phyloP scores from a whole-genome alignment of 2,113 vertebrate species.

The crab-eating macaque (Macaca fascicularis) region T2T-MFA8v1.1 NC_088392.1:12809001-12809500 shows the following conservation, averaged over 20 bases:
- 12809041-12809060: background rate
- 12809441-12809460: background rate
- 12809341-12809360: background rate
- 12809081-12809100: background rate
- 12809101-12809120: background rate
- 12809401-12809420: background rate
- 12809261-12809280: background rate
- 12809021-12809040: background rate
- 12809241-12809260: background rate
- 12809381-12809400: background rate
- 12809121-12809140: background rate
- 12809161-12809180: background rate
- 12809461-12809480: background rate
- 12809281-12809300: background rate
- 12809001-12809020: background rate
- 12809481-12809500: background rate
- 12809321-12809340: background rate
- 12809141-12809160: background rate
- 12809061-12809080: background rate
- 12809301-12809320: background rate
- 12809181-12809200: background rate
- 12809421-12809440: background rate
- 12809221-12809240: background rate
- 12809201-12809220: background rate
- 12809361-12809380: background rate